Conservation (phyloP, 2,888 invertebrate genomes). For the Oscheius sp. region DNA sequence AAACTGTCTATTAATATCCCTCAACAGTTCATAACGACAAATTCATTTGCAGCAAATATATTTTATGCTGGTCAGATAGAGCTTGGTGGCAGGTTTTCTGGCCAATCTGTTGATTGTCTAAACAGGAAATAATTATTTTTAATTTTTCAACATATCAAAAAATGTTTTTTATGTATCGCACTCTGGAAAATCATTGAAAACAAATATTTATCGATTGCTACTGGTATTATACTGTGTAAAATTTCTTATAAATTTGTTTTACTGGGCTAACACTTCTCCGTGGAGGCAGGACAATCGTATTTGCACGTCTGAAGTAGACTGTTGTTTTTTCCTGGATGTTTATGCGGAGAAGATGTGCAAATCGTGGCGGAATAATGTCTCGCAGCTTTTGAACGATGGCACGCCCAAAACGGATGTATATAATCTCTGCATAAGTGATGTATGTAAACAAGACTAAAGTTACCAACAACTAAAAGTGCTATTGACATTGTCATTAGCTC, state of each 20-base stretch:
- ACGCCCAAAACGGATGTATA: constrained; percentile 7
- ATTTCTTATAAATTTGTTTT: constrained; percentile 2
- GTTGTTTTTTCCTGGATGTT: constrained; percentile 16
- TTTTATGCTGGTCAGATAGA: constrained; percentile 13
- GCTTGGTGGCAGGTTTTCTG: constrained; percentile 3
- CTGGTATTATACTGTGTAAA: constrained; percentile 5
- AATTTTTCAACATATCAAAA: background rate
- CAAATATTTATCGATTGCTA: background rate
- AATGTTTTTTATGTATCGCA: background rate
- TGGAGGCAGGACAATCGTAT: constrained; percentile 39
- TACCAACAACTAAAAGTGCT: background rate
- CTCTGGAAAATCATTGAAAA: background rate
- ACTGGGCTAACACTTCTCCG: constrained; percentile 8
- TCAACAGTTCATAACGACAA: background rate
- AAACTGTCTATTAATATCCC: constrained; percentile 18
- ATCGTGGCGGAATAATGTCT: background rate
- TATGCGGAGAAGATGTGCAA: constrained; percentile 8
- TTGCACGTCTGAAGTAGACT: constrained; percentile 32
- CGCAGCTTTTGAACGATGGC: background rate
- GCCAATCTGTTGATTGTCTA: constrained; percentile 22
- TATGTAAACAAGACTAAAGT: background rate
- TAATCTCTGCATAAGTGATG: background rate
- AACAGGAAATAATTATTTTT: background rate
- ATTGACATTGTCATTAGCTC: background rate
- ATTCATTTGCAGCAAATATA: background rate